Evolutionary conservation across 2,797 vertebrate species (phyloP).

Genomic region (Periparus ater): DNA sequence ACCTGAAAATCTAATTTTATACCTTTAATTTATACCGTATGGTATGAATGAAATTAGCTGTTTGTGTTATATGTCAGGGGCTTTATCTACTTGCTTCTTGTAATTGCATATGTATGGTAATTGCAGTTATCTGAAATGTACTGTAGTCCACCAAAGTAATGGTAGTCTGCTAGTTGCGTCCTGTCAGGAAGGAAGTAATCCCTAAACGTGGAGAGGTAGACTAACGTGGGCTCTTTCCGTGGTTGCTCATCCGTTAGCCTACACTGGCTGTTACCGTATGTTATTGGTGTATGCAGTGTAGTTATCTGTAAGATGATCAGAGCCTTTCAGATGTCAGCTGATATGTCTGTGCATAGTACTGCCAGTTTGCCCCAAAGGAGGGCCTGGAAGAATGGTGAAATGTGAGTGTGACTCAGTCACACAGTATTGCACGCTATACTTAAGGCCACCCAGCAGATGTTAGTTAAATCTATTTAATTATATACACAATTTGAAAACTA

Average conservation of each 20-base stretch:
- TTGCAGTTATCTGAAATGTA: neutral
- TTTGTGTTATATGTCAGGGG: neutral
- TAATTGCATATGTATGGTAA: neutral
- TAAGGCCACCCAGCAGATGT: rapidly evolving
- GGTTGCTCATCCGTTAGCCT: neutral
- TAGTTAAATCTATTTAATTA: neutral
- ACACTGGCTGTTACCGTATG: rapidly evolving
- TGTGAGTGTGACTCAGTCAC: neutral
- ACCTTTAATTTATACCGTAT: neutral
- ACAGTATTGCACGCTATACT: neutral
- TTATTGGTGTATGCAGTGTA: neutral
- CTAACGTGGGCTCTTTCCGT: rapidly evolving
- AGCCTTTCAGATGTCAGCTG: neutral
- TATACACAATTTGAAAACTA: neutral
- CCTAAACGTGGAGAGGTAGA: neutral
- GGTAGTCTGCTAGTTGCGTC: neutral
- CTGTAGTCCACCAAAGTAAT: neutral
- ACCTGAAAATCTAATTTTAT: neutral
- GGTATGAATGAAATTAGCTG: neutral
- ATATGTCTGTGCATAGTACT: rapidly evolving
- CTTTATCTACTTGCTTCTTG: neutral
- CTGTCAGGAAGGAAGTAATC: neutral
- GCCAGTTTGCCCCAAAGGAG: neutral
- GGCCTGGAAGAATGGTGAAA: neutral
- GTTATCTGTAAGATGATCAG: neutral